Conservation (phyloP, 2,888 invertebrate genomes). For the Hirtodrosophila histrioides region DNA sequence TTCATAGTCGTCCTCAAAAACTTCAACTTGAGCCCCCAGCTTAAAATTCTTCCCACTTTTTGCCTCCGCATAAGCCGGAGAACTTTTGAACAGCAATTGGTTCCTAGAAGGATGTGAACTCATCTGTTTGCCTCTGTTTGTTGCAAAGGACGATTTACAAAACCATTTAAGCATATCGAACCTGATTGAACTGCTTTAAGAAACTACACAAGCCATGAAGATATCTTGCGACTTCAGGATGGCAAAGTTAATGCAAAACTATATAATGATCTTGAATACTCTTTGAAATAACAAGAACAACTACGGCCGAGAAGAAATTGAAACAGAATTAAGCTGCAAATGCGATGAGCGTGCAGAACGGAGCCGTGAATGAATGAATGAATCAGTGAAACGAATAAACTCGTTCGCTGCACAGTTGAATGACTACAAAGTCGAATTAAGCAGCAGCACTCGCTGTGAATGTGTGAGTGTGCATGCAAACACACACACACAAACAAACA, state of each 20-base stretch:
- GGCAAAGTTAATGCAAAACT: background rate
- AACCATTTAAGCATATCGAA: too few relatives aligned
- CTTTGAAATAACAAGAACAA: constrained; percentile 15
- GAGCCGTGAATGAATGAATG: constrained; percentile 67
- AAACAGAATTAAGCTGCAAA: constrained; percentile 62
- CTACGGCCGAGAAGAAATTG: constrained; percentile 35
- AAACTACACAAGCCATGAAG: too few relatives aligned
- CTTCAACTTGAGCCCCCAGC: too few relatives aligned
- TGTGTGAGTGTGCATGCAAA: background rate
- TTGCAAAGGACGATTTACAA: too few relatives aligned
- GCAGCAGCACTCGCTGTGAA: constrained; percentile 25
- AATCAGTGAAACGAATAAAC: constrained; percentile 75
- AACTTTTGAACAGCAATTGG: too few relatives aligned
- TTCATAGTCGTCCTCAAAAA: too few relatives aligned
- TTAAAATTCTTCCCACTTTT: too few relatives aligned
- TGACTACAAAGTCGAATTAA: constrained; percentile 73
- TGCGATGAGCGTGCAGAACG: constrained; percentile 51
- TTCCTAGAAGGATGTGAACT: too few relatives aligned
- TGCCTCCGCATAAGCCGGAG: too few relatives aligned
- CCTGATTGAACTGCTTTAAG: too few relatives aligned
- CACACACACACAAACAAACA: background rate
- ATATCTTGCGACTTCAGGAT: too few relatives aligned
- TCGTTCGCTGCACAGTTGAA: constrained; percentile 73
- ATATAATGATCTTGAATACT: constrained; percentile 21
- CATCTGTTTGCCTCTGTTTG: too few relatives aligned